Percentiles rank a stretch among this genome's conserved stretches.
Conservation (phyloP, 1,140 invertebrate genomes). For the Wiebesia pumilae region DNA sequence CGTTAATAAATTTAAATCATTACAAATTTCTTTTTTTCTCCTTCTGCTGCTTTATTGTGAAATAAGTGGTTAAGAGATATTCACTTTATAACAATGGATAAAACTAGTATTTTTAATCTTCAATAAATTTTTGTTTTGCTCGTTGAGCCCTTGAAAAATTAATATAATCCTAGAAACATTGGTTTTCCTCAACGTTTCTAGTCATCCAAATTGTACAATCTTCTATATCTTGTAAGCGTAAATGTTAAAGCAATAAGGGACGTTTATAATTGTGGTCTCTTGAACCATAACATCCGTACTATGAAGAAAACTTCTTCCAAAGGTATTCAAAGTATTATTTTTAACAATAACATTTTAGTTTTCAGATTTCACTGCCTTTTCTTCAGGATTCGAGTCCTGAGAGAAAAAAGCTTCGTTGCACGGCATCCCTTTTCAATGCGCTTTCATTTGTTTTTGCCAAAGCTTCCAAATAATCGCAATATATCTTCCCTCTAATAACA, state of each 20-base stretch:
- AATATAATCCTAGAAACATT: neutral
- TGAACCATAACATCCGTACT: neutral
- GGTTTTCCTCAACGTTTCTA: neutral
- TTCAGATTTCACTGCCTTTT: slow-evolving; percentile 27
- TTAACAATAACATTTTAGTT: slow-evolving; percentile 33
- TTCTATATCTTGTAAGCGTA: neutral
- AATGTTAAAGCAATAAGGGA: neutral
- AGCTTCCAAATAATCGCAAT: slow-evolving; percentile 32
- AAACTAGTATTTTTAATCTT: no score
- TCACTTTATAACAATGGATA: no score
- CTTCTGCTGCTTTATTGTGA: neutral
- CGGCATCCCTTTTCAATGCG: neutral
- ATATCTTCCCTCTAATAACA: neutral
- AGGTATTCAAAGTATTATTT: slow-evolving; percentile 10
- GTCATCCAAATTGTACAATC: neutral
- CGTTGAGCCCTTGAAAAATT: neutral
- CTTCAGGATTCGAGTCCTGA: slow-evolving; percentile 12
- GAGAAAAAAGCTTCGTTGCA: neutral
- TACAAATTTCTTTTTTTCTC: neutral
- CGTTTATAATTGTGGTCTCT: neutral
- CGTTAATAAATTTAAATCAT: neutral
- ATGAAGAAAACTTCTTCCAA: neutral
- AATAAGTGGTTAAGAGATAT: neutral
- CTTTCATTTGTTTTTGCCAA: slow-evolving; percentile 21
- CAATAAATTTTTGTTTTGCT: neutral